Conservation (phyloP, 37 sponge, comb jelly and placozoan species). For the Crambe crambe region DNA sequence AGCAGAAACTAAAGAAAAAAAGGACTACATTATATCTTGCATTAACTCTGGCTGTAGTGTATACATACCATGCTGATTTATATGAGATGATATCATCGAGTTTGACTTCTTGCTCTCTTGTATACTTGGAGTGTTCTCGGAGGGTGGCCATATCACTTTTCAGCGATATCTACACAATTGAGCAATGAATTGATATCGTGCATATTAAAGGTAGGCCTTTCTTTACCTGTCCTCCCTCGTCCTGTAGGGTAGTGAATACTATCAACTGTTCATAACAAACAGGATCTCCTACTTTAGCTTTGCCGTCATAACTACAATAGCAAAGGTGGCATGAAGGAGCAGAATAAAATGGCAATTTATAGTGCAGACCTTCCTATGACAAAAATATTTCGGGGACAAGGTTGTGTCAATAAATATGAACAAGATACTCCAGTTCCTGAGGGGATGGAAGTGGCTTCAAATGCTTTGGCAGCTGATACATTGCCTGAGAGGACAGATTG, state of each 20-base stretch:
- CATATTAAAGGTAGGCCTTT: not conserved
- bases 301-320: constrained; percentile 33
- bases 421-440: constrained; percentile 62
- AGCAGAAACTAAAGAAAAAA: not conserved
- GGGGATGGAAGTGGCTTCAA: constrained; percentile 59
- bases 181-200: not conserved
- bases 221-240: constrained; percentile 85
- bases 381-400: constrained; percentile 90
- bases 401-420: constrained; percentile 54
- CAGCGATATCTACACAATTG: constrained; percentile 72
- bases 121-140: constrained; percentile 87
- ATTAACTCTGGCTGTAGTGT: not conserved
- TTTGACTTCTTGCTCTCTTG: constrained; percentile 79
- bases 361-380: constrained; percentile 73
- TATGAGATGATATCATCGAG: constrained; percentile 71
- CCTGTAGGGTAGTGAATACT: constrained; percentile 76
- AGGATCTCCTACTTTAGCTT: constrained; percentile 62
- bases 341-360: not conserved
- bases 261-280: constrained; percentile 86
- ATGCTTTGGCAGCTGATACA: constrained; percentile 74
- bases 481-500: constrained; percentile 78
- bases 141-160: constrained; percentile 92
- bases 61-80: constrained; percentile 71
- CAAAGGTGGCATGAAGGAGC: too few species aligned
- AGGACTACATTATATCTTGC: not conserved